Evolutionary conservation across 2,888 invertebrate genomes (phyloP).

Genomic region (Phragmatobia fuliginosa): DNA sequence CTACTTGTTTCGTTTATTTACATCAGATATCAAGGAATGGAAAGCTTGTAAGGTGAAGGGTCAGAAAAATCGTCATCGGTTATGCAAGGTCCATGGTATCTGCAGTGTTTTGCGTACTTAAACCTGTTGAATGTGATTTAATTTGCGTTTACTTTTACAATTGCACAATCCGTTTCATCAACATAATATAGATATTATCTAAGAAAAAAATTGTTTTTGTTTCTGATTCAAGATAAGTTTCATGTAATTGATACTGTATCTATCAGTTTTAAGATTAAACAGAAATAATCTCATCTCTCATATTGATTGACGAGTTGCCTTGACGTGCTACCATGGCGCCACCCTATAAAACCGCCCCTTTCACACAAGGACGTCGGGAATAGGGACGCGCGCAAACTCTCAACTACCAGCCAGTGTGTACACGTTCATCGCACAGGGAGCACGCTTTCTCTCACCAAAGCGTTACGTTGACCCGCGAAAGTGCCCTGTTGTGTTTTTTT

Average conservation of each 20-base stretch:
- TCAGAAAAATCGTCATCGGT: slow-evolving; percentile 49
- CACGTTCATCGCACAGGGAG: slow-evolving; percentile 67
- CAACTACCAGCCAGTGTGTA: slow-evolving; percentile 73
- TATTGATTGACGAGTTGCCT: slow-evolving; percentile 85
- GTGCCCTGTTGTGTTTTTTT: slow-evolving; percentile 57
- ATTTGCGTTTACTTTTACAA: slow-evolving; percentile 57
- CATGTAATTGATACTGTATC: slow-evolving; percentile 45
- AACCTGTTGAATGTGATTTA: slow-evolving; percentile 66
- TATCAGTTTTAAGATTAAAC: slow-evolving; percentile 64
- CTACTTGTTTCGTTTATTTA: slow-evolving; percentile 36
- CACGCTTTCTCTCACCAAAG: slow-evolving; percentile 63
- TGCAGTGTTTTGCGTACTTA: slow-evolving; percentile 67
- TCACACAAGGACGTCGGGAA: slow-evolving; percentile 83
- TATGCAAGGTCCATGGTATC: slow-evolving; percentile 65
- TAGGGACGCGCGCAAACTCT: slow-evolving; percentile 84
- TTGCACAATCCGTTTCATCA: slow-evolving; percentile 38
- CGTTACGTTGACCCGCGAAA: slow-evolving; percentile 65
- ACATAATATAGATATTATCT: slow-evolving; percentile 20
- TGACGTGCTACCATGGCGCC: slow-evolving; percentile 79
- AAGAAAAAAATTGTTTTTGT: background rate
- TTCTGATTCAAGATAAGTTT: slow-evolving; percentile 21
- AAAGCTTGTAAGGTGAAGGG: slow-evolving; percentile 47
- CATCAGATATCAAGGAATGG: slow-evolving; percentile 34
- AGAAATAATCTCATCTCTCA: slow-evolving; percentile 75
- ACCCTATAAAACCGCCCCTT: slow-evolving; percentile 83